Evolutionary conservation across 2,888 invertebrate genomes (phyloP).

Genomic region (Tribolium freemani): DNA sequence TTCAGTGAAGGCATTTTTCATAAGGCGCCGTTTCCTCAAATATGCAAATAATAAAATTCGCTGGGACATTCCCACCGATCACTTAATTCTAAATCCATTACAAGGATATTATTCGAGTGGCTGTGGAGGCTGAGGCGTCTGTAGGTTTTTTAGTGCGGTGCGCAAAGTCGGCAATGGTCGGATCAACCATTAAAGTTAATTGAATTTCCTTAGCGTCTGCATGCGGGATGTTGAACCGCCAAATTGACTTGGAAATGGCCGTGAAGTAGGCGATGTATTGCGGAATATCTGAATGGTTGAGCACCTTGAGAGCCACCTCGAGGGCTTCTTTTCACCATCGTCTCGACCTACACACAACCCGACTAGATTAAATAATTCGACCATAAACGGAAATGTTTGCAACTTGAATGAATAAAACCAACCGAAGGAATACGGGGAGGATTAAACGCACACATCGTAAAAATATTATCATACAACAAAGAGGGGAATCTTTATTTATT

Average conservation of each 20-base stretch:
- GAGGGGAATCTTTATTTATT: too few species aligned
- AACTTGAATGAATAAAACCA: slow-evolving; percentile 50
- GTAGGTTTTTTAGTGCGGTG: slow-evolving; percentile 53
- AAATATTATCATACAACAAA: not conserved
- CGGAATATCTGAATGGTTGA: slow-evolving; percentile 66
- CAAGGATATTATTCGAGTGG: slow-evolving; percentile 57
- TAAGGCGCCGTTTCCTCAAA: slow-evolving; percentile 1
- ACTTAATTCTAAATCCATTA: slow-evolving; percentile 66
- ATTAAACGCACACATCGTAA: not conserved
- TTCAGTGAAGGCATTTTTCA: not conserved
- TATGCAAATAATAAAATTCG: slow-evolving; percentile 41
- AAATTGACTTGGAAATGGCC: slow-evolving; percentile 70
- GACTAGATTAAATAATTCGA: slow-evolving; percentile 49
- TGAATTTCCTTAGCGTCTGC: slow-evolving; percentile 70
- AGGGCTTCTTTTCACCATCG: slow-evolving; percentile 42
- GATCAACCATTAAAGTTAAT: slow-evolving; percentile 72
- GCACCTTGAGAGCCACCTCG: slow-evolving; percentile 59
- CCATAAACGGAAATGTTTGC: slow-evolving; percentile 50
- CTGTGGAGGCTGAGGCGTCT: not conserved
- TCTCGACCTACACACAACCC: slow-evolving; percentile 9
- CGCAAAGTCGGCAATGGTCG: slow-evolving; percentile 61
- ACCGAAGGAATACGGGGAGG: too few species aligned
- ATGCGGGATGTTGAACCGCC: slow-evolving; percentile 67
- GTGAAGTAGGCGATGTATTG: slow-evolving; percentile 65
- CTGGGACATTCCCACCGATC: slow-evolving; percentile 52